Conservation (phyloP, 2,113 vertebrate genomes). For the Anser brachyrhynchus region DNA sequence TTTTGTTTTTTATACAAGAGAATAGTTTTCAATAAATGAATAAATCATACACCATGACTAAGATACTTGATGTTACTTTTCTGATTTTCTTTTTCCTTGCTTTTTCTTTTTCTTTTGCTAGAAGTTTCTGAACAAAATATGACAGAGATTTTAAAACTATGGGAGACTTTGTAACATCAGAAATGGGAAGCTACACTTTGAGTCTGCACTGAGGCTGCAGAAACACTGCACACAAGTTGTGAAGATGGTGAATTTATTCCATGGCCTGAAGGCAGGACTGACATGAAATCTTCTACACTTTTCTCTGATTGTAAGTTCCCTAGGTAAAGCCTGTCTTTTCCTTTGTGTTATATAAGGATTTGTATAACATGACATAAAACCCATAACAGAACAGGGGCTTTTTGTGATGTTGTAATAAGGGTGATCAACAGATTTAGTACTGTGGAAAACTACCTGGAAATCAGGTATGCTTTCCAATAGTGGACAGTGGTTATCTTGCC, state of each 20-base stretch:
- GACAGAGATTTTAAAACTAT: neutral
- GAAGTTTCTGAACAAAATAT: neutral
- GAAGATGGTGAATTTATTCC: neutral
- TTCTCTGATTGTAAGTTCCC: neutral
- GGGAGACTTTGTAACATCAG: neutral
- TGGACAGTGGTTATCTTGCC: neutral
- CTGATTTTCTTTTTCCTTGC: too few species aligned
- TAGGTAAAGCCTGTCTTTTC: neutral
- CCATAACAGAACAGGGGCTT: neutral
- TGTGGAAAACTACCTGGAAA: neutral
- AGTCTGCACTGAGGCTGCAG: neutral
- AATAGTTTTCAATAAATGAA: neutral
- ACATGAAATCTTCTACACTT: neutral
- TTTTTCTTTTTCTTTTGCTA: neutral
- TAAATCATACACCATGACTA: rapidly evolving
- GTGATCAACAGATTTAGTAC: neutral
- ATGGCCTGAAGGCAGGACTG: neutral
- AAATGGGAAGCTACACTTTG: neutral
- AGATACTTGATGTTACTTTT: neutral
- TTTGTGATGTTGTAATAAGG: neutral
- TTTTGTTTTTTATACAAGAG: neutral
- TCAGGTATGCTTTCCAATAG: rapidly evolving
- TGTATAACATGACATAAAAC: neutral
- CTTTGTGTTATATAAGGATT: neutral
- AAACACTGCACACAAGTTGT: neutral